These are phyloP conservation scores for Xiphorhynchus erythropygius DNA, from an alignment of 2,797 vertebrate genomes.

Conservation along the genomic window DNA sequence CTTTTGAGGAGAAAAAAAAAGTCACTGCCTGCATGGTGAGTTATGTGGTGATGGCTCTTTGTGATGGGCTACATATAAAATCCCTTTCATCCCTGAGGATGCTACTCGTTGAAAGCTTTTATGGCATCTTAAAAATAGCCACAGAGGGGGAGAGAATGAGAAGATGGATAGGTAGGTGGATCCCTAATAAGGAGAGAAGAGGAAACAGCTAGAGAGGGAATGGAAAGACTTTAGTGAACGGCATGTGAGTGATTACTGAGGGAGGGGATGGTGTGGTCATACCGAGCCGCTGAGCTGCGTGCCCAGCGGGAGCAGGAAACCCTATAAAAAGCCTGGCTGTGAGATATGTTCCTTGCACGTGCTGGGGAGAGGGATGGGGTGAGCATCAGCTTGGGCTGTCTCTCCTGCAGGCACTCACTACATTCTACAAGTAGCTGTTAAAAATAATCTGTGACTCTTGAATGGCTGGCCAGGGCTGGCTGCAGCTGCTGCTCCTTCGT, in stretches of 20 bases:
- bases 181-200: constrained; percentile 67
- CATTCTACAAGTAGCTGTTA: constrained; percentile 6
- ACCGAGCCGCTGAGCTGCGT: not conserved
- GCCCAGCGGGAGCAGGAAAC: not conserved
- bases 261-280: constrained; percentile 7
- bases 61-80: constrained; percentile 39
- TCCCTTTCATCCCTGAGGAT: constrained; percentile 18
- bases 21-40: not conserved
- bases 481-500: not conserved
- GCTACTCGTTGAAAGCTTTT: constrained; percentile 61
- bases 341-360: not conserved
- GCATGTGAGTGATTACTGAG: constrained; percentile 26
- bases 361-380: not conserved
- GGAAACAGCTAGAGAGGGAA: constrained; percentile 53
- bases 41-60: constrained; percentile 24
- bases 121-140: constrained; percentile 69
- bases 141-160: constrained; percentile 46
- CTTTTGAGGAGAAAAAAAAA: not conserved
- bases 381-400: not conserved
- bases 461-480: not conserved
- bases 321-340: constrained; percentile 45
- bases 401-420: not conserved
- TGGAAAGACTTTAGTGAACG: constrained; percentile 63
- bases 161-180: constrained; percentile 53
- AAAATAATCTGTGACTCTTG: not conserved